Evolutionary conservation across 2,113 vertebrate species (phyloP).

Genomic region (Oreochromis tanganicae): DNA sequence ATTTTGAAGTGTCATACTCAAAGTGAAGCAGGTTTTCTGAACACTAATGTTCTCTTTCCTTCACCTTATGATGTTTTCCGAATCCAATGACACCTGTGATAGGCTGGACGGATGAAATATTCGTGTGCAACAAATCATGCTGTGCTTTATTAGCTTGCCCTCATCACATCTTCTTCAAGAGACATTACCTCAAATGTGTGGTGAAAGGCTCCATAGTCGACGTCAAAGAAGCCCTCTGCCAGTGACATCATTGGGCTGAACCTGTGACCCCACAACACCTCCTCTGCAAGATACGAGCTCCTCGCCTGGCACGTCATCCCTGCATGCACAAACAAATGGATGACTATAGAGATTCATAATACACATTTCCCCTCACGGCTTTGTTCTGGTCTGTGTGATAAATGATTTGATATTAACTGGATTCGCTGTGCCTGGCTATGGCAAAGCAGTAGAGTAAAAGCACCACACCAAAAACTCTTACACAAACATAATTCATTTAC

Average conservation of each 20-base stretch:
- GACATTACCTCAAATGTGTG: slow-evolving; percentile 81
- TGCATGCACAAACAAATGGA: slow-evolving; percentile 40
- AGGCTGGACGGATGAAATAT: not conserved
- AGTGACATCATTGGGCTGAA: slow-evolving; percentile 89
- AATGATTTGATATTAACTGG: not conserved
- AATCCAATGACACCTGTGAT: not conserved
- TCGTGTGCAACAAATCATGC: not conserved
- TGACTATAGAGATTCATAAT: not conserved
- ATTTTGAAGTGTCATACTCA: not conserved
- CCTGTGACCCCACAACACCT: slow-evolving; percentile 90
- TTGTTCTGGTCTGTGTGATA: not conserved
- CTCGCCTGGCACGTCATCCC: slow-evolving; percentile 94
- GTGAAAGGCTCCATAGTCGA: slow-evolving; percentile 92
- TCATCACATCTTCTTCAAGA: not conserved
- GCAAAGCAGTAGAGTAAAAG: not conserved
- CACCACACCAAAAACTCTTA: not conserved
- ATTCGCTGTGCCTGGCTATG: not conserved
- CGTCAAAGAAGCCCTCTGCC: slow-evolving; percentile 89
- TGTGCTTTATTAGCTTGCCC: not conserved
- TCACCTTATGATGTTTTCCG: not conserved
- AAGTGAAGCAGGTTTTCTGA: not conserved
- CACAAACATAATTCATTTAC: not conserved
- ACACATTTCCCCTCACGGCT: not conserved
- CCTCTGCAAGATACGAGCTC: slow-evolving; percentile 88
- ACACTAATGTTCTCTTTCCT: not conserved